Percentiles rank a stretch among this genome's conserved stretches.
Conservation (phyloP, 2,113 vertebrate genomes). For the Cyanoderma ruficeps region DNA sequence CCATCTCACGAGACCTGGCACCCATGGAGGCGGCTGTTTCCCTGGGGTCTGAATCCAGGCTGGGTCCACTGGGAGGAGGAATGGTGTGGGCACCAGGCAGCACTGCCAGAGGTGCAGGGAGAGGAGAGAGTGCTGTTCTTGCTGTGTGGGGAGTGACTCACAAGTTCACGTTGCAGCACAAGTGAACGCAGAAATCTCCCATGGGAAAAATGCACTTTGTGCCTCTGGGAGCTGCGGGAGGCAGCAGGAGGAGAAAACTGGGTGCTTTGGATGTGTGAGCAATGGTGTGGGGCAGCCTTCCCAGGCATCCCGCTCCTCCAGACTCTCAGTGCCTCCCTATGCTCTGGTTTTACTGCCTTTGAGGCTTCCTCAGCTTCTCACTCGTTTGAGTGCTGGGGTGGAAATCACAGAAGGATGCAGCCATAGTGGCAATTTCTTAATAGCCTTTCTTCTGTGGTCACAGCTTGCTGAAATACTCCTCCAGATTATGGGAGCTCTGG, state of each 20-base stretch:
- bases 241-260: not conserved
- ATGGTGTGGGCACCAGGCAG: fast-evolving
- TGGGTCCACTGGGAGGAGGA: not conserved
- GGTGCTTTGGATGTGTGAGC: not conserved
- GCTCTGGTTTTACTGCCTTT: not conserved
- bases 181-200: not conserved
- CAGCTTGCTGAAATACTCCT: not conserved
- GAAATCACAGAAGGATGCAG: not conserved
- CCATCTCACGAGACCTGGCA: fast-evolving
- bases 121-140: not conserved
- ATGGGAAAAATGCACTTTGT: fast-evolving
- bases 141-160: not conserved
- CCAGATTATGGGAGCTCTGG: not conserved
- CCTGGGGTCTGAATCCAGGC: not conserved
- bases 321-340: not conserved
- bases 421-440: not conserved
- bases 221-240: not conserved
- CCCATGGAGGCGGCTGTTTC: fast-evolving
- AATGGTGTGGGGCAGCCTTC: not conserved
- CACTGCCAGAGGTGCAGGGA: fast-evolving
- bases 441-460: not conserved
- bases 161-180: not conserved
- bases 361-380: not conserved
- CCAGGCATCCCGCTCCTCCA: not conserved
- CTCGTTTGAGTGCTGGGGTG: not conserved